phyloP scores from a whole-genome alignment of 2,113 vertebrate species.

The Pangasianodon gigas region DNA sequence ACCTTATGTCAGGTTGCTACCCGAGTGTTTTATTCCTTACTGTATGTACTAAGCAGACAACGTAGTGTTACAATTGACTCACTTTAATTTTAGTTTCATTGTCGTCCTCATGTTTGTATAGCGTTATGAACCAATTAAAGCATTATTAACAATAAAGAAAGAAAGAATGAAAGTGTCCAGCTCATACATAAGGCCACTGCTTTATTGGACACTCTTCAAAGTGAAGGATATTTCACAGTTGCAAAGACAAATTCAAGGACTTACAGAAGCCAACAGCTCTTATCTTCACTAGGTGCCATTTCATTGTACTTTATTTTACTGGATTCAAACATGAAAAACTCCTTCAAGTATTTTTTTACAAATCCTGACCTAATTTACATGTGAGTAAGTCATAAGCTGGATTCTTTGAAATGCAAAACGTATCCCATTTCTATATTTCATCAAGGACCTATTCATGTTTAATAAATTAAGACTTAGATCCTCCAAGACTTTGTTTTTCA shows the following conservation, averaged over 20 bases:
- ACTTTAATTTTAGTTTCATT: background rate
- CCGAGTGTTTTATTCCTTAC: background rate
- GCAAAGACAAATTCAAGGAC: conserved; percentile 46
- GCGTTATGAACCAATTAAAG: conserved; percentile 3
- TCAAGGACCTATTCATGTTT: conserved; percentile 96
- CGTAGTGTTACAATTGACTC: background rate
- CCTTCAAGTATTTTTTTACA: conserved; percentile 84
- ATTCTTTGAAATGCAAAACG: conserved; percentile 97
- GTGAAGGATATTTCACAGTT: conserved; percentile 26
- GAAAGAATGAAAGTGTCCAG: conserved; percentile 29
- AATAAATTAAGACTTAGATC: conserved; percentile 96
- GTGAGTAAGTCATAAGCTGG: conserved; percentile 92
- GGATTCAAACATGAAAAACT: conserved; percentile 83
- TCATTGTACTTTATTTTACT: conserved; percentile 63
- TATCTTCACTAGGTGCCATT: conserved; percentile 48
- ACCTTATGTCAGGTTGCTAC: background rate
- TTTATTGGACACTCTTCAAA: conserved; percentile 35
- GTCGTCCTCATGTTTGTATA: background rate
- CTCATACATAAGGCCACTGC: conserved; percentile 1
- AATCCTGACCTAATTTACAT: conserved; percentile 93
- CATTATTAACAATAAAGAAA: background rate
- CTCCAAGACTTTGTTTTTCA: conserved; percentile 96
- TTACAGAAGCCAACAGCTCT: conserved; percentile 31
- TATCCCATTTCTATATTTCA: conserved; percentile 97
- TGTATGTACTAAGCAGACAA: background rate